Percentiles rank a stretch among this genome's conserved stretches.
Conservation (phyloP, 2,888 invertebrate genomes). For the Pyrrhosoma nymphula region DNA sequence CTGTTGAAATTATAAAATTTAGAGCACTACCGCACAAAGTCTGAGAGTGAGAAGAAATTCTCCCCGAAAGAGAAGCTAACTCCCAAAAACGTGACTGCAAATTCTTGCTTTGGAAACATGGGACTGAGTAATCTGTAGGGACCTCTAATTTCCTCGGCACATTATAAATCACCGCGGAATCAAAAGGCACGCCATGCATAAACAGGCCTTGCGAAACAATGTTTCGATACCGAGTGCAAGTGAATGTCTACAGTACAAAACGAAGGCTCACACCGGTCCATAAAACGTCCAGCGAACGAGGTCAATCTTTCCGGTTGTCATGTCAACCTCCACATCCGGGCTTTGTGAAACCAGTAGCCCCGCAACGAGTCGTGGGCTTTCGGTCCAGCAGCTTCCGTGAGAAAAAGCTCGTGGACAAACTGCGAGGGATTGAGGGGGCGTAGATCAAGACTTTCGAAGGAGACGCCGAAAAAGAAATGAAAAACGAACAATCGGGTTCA, state of each 20-base stretch:
- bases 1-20: too few species aligned
- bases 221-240: neutral
- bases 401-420: neutral
- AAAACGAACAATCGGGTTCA: neutral
- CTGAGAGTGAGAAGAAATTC: too few species aligned
- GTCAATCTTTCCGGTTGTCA: slow-evolving; percentile 43
- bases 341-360: slow-evolving; percentile 43
- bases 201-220: neutral
- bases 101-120: too few species aligned
- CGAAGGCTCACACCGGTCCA: neutral
- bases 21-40: too few species aligned
- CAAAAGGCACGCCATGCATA: too few species aligned
- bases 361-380: neutral
- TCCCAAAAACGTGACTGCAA: too few species aligned
- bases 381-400: slow-evolving; percentile 53
- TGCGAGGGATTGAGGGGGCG: slow-evolving; percentile 20
- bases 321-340: slow-evolving; percentile 31
- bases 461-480: neutral
- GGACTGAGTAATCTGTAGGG: too few species aligned
- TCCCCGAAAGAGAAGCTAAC: too few species aligned
- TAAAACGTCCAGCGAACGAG: slow-evolving; percentile 13
- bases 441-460: slow-evolving; percentile 53
- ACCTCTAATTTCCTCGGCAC: too few species aligned
- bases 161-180: too few species aligned
- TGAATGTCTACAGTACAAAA: neutral